A percentile compares a stretch with the other conserved stretches of the same genome.
Evolutionary conservation across 2,113 vertebrate genomes (phyloP).

Genomic region (Monopterus albus): DNA sequence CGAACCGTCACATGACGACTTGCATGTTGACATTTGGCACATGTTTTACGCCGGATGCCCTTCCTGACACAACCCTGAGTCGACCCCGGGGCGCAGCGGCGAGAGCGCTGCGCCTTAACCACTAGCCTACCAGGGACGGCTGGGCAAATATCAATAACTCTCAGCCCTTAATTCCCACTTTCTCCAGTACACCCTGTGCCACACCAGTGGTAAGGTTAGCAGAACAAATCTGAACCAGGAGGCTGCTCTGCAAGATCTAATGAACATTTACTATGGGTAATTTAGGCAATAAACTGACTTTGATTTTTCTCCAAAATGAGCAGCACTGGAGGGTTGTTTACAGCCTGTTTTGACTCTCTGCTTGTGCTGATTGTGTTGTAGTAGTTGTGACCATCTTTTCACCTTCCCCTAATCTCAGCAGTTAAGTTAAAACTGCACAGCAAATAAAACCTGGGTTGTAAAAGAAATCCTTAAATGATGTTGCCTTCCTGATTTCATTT

Average conservation of each 20-base stretch:
- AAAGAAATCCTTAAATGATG: slow-evolving; percentile 18
- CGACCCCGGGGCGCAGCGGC: too few relatives aligned
- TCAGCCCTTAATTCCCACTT: too few relatives aligned
- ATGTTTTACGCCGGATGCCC: too few relatives aligned
- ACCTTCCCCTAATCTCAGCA: slow-evolving; percentile 20
- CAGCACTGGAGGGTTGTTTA: slow-evolving; percentile 5
- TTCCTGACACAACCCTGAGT: too few relatives aligned
- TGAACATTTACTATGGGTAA: slow-evolving; percentile 10
- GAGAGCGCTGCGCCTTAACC: too few relatives aligned
- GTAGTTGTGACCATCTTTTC: slow-evolving; percentile 20
- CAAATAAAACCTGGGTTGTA: slow-evolving; percentile 10
- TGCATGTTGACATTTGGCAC: too few relatives aligned
- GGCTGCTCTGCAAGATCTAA: neutral
- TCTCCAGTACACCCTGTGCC: neutral
- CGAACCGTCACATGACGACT: too few relatives aligned
- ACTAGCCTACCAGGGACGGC: too few relatives aligned
- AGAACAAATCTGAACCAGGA: neutral
- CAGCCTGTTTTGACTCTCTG: slow-evolving; percentile 11
- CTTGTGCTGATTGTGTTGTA: neutral
- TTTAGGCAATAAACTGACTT: neutral
- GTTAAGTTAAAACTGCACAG: neutral
- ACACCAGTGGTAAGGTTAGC: too few relatives aligned
- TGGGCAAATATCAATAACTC: too few relatives aligned
- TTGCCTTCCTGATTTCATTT: slow-evolving; percentile 27
- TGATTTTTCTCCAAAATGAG: slow-evolving; percentile 6